A percentile compares a stretch with the other conserved stretches of the same genome.
These are phyloP conservation scores for Guaruba guarouba DNA, from an alignment of 2,113 vertebrate genomes.

Conservation along the genomic window DNA sequence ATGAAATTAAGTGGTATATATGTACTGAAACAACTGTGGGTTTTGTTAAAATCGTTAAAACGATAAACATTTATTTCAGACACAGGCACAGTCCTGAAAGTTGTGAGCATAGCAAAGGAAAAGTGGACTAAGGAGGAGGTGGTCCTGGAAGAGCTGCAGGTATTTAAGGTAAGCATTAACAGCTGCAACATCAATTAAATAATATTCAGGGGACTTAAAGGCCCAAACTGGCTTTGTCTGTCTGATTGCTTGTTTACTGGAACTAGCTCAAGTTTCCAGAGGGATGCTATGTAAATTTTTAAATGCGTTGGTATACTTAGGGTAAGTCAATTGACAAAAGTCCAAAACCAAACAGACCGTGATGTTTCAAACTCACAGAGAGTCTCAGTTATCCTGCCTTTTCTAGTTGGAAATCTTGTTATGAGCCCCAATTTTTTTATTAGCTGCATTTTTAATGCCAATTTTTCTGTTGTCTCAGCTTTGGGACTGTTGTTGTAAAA, in stretches of 20 bases:
- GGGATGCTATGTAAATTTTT: slow-evolving; percentile 15
- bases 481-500: not conserved
- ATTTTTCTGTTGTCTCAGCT: not conserved
- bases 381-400: not conserved
- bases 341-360: not conserved
- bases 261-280: slow-evolving; percentile 19
- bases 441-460: not conserved
- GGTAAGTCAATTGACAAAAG: not conserved
- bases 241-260: not conserved
- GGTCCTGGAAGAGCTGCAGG: slow-evolving; percentile 90
- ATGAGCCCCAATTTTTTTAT: not conserved
- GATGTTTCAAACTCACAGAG: not conserved
- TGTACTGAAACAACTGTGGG: not conserved
- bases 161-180: slow-evolving; percentile 84
- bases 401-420: not conserved
- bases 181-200: not conserved
- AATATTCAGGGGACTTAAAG: not conserved
- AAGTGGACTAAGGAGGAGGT: slow-evolving; percentile 92
- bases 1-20: not conserved
- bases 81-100: slow-evolving; percentile 88
- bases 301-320: not conserved
- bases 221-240: not conserved
- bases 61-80: slow-evolving; percentile 73
- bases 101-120: slow-evolving; percentile 92
- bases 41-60: too few relatives aligned